Evolutionary conservation across 2,888 invertebrate species (phyloP), one percentile per base, ranked within the genome.

Genomic region (Gastrophysa polygoni): DNA sequence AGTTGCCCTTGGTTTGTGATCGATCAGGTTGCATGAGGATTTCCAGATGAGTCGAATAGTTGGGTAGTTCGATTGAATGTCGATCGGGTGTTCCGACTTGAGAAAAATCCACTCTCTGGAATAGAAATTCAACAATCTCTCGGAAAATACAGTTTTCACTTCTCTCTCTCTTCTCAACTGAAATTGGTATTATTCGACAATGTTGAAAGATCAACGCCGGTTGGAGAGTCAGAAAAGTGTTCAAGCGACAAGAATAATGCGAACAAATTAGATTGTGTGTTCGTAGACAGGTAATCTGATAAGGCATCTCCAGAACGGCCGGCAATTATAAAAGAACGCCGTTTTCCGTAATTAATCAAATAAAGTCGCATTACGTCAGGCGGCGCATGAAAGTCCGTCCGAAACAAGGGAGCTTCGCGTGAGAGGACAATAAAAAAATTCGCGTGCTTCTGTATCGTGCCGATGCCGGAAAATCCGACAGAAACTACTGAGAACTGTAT

Each of bases 301-400:
- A 59, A 59, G 54, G 50, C 28, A 55, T 43, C 50, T 50, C 47
- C 55, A 58, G 34, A 38, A 29, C 20, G 14, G 46, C 56, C 29
- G 44, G 48, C 55, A 63, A 63, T 63, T 63, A 58, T 50, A 29
- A 49, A 48, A 59, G 52, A 63, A 55, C 38, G 34, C 43, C 46
- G 52, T 46, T 38, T 59, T 49, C 58, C 58, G 58, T 38, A 63
- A 63, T 63, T 59, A 63, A 63, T 63, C 62, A 63, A 63, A 58
- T 50, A 58, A 57, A 63, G 62, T 58, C 56, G 55, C 44, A 54
- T 59, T 59, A 55, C 58, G 17, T 21, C 18, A 29, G 17, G 46
- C 43, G 38, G 57, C 14, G 49, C 57, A 28, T 54, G 21, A 57
- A 52, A 51, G 46, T 2, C n/a, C 14, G 21, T 48, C 6, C 29